These are phyloP conservation scores for Dolichoris vasculosae DNA, from an alignment of 1,140 invertebrate species.

Conservation along the genomic window DNA sequence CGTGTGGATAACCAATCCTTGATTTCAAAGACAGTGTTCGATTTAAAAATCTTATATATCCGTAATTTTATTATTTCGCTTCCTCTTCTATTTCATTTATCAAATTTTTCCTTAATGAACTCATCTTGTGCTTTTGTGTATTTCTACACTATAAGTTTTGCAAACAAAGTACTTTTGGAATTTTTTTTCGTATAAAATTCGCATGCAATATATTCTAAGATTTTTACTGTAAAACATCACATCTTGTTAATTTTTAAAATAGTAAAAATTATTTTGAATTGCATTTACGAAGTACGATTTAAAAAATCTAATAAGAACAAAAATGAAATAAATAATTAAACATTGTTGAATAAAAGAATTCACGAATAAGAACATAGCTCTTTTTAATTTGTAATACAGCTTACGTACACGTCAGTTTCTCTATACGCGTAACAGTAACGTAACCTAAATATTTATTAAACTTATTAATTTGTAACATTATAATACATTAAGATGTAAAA, in stretches of 20 bases:
- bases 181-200: background rate
- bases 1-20: background rate
- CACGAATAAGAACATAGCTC: too few relatives aligned
- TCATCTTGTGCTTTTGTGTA: background rate
- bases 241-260: constrained; percentile 17
- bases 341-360: too few relatives aligned
- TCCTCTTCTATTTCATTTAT: background rate
- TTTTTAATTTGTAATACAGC: too few relatives aligned
- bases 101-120: background rate
- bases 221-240: background rate
- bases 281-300: too few relatives aligned
- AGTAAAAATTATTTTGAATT: constrained; percentile 7
- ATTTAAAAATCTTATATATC: background rate
- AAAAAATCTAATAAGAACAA: too few relatives aligned
- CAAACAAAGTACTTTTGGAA: background rate
- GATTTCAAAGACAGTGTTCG: background rate
- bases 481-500: too few relatives aligned
- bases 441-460: too few relatives aligned
- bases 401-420: too few relatives aligned
- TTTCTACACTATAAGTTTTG: background rate
- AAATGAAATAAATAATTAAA: too few relatives aligned
- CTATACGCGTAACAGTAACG: too few relatives aligned
- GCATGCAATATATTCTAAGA: too few relatives aligned
- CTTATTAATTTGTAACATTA: too few relatives aligned
- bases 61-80: background rate